A percentile compares a stretch with the other conserved stretches of the same genome.
Evolutionary conservation across 1,140 invertebrate genomes (phyloP).

Genomic region (Tyrophagus putrescentiae): DNA sequence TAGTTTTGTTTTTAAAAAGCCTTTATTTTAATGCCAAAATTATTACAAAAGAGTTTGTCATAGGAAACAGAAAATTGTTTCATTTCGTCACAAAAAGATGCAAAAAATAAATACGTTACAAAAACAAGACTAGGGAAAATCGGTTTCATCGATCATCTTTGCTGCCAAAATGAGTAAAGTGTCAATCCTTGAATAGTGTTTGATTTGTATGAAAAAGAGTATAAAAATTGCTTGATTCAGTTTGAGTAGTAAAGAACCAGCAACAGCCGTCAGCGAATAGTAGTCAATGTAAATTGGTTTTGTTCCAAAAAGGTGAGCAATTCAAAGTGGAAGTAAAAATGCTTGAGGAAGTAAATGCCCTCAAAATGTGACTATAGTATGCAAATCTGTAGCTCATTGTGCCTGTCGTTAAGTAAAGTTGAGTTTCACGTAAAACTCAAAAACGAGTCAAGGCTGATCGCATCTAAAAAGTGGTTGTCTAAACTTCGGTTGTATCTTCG

Average conservation of each 20-base stretch:
- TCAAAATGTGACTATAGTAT: background rate
- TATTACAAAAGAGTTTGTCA: too few species aligned
- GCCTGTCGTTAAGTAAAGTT: background rate
- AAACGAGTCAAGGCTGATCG: background rate
- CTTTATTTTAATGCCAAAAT: too few species aligned
- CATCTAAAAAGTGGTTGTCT: background rate
- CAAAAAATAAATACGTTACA: background rate
- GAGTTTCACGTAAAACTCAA: too few species aligned
- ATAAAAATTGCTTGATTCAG: too few species aligned
- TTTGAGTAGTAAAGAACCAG: too few species aligned
- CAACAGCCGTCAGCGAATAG: too few species aligned
- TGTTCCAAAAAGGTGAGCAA: background rate
- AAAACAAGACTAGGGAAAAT: slow-evolving; percentile 11
- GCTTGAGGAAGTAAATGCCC: background rate
- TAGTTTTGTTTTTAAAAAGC: too few species aligned
- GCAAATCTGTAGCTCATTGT: background rate
- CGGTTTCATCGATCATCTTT: too few species aligned
- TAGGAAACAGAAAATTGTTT: too few species aligned
- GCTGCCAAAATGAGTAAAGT: too few species aligned
- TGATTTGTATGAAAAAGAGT: too few species aligned
- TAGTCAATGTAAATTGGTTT: slow-evolving; percentile 8
- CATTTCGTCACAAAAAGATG: background rate
- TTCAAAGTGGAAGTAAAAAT: background rate
- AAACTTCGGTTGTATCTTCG: slow-evolving; percentile 28
- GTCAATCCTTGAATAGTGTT: too few species aligned